These are phyloP conservation scores for Halocaridina rubra DNA, from an alignment of 2,888 invertebrate species.

Conservation along the genomic window DNA sequence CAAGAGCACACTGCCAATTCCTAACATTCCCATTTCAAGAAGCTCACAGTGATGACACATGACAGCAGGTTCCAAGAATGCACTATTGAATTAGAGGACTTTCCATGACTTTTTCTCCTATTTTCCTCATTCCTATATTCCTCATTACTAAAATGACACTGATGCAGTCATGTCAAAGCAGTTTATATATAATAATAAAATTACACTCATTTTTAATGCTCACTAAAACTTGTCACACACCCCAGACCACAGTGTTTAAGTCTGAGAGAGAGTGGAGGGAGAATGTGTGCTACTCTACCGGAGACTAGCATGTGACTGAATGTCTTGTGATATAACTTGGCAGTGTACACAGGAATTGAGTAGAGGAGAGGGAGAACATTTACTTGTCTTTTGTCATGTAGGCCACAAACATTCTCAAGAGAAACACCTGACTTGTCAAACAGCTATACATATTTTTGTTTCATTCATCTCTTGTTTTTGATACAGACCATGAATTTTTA, in stretches of 20 bases:
- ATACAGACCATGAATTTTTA: too few relatives aligned
- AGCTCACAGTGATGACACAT: not conserved
- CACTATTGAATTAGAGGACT: too few relatives aligned
- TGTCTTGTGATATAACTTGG: conserved; percentile 6
- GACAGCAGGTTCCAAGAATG: not conserved
- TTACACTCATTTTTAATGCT: too few relatives aligned
- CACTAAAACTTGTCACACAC: too few relatives aligned
- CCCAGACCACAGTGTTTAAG: not conserved
- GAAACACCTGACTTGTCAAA: not conserved
- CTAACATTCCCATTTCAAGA: not conserved
- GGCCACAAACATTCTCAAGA: not conserved
- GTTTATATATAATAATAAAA: too few relatives aligned
- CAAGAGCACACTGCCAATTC: not conserved
- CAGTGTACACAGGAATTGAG: not conserved
- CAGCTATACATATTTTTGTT: too few relatives aligned
- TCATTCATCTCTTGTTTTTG: too few relatives aligned
- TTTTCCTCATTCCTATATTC: not conserved
- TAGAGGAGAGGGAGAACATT: too few relatives aligned
- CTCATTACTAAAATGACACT: not conserved
- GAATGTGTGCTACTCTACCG: not conserved
- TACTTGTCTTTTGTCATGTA: too few relatives aligned
- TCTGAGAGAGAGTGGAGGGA: not conserved
- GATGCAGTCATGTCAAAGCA: too few relatives aligned
- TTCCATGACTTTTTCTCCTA: too few relatives aligned
- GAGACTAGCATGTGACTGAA: not conserved